Conservation (phyloP, 2,797 vertebrate species). For the Stomatorhinus walkeri region DNA sequence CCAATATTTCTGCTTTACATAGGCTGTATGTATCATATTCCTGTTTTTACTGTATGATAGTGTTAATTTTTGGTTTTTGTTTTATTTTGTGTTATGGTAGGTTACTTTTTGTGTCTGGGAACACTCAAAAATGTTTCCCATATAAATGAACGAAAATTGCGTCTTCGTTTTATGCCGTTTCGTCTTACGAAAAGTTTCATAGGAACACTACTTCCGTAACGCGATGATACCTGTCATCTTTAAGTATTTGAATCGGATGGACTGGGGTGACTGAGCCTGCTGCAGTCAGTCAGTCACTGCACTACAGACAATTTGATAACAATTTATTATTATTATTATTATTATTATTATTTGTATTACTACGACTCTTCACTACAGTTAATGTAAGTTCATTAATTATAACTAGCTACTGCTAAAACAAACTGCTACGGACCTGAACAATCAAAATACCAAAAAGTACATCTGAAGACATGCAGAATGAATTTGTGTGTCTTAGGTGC, state of each 20-base stretch:
- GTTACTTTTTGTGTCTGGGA: background rate
- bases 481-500: background rate
- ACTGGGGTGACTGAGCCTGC: background rate
- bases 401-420: background rate
- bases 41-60: background rate
- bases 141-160: background rate
- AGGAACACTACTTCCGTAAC: background rate
- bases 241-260: background rate
- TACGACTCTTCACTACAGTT: background rate
- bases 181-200: background rate
- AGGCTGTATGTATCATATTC: background rate
- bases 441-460: background rate
- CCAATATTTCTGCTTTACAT: background rate
- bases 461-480: background rate
- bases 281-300: background rate
- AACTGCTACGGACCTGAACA: background rate
- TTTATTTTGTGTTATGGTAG: background rate
- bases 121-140: background rate
- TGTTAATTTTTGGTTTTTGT: background rate
- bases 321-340: background rate
- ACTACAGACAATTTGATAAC: background rate
- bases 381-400: background rate
- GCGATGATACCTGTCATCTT: background rate
- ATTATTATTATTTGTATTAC: background rate
- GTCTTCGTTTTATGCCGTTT: background rate